These are phyloP conservation scores for Natator depressus DNA, from an alignment of 2,113 vertebrate species.

Conservation along the genomic window DNA sequence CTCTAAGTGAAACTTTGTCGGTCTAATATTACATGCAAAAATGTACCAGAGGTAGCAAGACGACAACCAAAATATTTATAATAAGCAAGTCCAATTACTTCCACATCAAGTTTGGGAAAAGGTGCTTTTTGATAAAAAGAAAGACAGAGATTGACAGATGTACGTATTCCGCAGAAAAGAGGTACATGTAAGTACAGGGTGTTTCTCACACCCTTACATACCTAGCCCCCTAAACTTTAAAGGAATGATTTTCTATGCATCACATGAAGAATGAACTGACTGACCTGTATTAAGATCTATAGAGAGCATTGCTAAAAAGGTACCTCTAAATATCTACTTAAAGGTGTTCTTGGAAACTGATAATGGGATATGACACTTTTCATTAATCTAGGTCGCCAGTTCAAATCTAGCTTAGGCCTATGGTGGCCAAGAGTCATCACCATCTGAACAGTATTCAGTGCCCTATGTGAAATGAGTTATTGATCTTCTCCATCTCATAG, in stretches of 20 bases:
- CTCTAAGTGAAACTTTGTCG: background rate
- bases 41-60: background rate
- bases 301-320: background rate
- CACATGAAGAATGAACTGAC: background rate
- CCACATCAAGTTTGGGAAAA: background rate
- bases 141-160: background rate
- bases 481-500: background rate
- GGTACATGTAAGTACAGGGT: background rate
- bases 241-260: background rate
- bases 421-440: background rate
- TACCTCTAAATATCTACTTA: background rate
- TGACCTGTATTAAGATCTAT: background rate
- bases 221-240: background rate
- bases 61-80: background rate
- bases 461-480: conserved; percentile 1
- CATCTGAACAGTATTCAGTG: fast-evolving
- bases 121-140: background rate
- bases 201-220: background rate
- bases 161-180: background rate
- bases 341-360: background rate
- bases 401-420: background rate
- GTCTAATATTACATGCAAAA: background rate
- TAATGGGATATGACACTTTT: background rate
- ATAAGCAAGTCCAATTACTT: background rate
- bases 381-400: background rate